Conservation (phyloP, 2,113 vertebrate genomes). For the Procapra przewalskii region DNA sequence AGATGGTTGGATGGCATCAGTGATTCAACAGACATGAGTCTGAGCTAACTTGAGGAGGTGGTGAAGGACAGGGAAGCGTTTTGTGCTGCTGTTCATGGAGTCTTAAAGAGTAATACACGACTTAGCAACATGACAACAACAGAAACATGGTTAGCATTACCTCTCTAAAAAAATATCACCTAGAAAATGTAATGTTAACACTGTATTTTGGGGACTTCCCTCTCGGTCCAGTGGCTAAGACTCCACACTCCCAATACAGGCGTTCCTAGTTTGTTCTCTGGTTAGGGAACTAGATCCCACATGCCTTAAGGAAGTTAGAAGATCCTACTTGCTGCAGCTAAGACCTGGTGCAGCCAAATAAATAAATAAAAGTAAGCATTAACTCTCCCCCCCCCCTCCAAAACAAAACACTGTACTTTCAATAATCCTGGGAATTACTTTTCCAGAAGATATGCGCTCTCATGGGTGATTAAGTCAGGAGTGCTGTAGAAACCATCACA, state of each 20-base stretch:
- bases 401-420: not conserved
- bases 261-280: not conserved
- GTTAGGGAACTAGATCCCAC: not conserved
- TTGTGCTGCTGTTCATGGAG: not conserved
- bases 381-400: accelerated
- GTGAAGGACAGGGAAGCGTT: not conserved
- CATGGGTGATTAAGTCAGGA: not conserved
- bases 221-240: not conserved
- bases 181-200: not conserved
- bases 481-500: not conserved
- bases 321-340: not conserved
- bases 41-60: not conserved
- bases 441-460: not conserved
- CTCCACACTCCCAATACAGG: not conserved
- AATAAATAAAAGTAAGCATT: not conserved
- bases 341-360: not conserved
- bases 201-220: not conserved
- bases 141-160: not conserved
- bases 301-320: not conserved
- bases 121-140: not conserved
- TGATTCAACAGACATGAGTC: not conserved
- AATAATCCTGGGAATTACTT: not conserved
- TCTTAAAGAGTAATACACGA: not conserved
- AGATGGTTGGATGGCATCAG: not conserved
- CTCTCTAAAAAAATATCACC: not conserved